Evolutionary conservation across 1,140 invertebrate genomes (phyloP).

Genomic region (Drosophila bifasciata): DNA sequence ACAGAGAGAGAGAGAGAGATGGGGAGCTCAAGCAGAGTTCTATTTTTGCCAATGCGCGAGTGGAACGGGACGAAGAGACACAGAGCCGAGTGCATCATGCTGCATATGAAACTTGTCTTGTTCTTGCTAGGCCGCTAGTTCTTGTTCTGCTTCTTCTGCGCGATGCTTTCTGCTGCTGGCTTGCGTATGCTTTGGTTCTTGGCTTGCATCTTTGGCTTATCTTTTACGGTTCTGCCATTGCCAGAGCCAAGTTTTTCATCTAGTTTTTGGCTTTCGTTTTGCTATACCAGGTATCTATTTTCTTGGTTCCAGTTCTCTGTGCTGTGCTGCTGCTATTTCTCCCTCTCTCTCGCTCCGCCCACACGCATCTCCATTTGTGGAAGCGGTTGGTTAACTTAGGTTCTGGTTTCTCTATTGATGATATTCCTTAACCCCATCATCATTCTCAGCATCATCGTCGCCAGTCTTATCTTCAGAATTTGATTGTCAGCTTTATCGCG

Average conservation of each 20-base stretch:
- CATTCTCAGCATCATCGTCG: conserved; percentile 25
- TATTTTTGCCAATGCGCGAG: neutral
- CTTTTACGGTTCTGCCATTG: conserved; percentile 21
- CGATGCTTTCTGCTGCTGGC: conserved; percentile 32
- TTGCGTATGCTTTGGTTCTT: conserved; percentile 30
- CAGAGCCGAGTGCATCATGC: conserved; percentile 35
- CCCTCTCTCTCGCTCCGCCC: conserved; percentile 47
- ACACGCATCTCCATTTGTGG: conserved; percentile 63
- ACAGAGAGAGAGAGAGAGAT: too few relatives aligned
- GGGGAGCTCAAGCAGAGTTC: neutral
- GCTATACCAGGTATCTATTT: neutral
- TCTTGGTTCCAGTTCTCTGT: conserved; percentile 31
- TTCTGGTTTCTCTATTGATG: neutral
- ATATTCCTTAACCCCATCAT: conserved; percentile 19
- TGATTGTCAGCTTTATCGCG: conserved; percentile 23
- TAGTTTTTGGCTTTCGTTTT: conserved; percentile 58
- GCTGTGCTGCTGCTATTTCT: neutral
- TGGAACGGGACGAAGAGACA: neutral
- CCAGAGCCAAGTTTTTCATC: conserved; percentile 73
- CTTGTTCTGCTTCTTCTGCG: conserved; percentile 37
- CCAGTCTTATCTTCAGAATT: conserved; percentile 5
- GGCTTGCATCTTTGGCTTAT: conserved; percentile 51
- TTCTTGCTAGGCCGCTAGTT: conserved; percentile 17
- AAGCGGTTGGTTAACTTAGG: conserved; percentile 45
- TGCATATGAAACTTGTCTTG: conserved; percentile 67